These are phyloP conservation scores for Laterallus jamaicensis DNA, from an alignment of 2,113 vertebrate genomes.

Conservation along the genomic window DNA sequence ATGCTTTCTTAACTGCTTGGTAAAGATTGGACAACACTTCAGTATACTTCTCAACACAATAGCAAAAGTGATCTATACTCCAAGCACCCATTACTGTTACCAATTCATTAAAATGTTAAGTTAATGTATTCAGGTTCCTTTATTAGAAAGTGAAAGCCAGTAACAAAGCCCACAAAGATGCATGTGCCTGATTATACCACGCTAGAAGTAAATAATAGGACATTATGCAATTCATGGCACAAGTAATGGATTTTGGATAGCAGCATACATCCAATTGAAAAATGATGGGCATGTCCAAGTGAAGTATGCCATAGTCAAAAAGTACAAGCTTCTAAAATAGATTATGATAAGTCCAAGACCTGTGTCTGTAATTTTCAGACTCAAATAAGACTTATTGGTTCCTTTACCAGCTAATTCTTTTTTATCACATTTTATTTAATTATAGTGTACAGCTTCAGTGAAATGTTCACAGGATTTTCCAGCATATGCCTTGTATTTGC, in stretches of 20 bases:
- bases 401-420: background rate
- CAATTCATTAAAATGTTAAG: conserved; percentile 13
- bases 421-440: background rate
- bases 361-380: background rate
- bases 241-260: conserved; percentile 40
- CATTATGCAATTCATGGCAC: background rate
- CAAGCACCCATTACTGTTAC: background rate
- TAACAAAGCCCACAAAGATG: conserved; percentile 1
- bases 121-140: conserved; percentile 17
- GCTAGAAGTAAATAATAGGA: conserved; percentile 8
- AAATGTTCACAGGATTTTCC: background rate
- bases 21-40: background rate
- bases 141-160: conserved; percentile 4
- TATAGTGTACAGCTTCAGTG: background rate
- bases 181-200: background rate
- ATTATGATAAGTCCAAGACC: background rate
- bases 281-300: conserved; percentile 6
- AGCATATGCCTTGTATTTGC: background rate
- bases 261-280: conserved; percentile 5
- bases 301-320: background rate
- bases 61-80: background rate
- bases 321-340: background rate
- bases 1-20: conserved; percentile 15
- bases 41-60: conserved; percentile 36
- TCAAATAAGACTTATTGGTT: background rate